Conservation (phyloP, 2,113 vertebrate genomes). For the Dermatemys mawii region DNA sequence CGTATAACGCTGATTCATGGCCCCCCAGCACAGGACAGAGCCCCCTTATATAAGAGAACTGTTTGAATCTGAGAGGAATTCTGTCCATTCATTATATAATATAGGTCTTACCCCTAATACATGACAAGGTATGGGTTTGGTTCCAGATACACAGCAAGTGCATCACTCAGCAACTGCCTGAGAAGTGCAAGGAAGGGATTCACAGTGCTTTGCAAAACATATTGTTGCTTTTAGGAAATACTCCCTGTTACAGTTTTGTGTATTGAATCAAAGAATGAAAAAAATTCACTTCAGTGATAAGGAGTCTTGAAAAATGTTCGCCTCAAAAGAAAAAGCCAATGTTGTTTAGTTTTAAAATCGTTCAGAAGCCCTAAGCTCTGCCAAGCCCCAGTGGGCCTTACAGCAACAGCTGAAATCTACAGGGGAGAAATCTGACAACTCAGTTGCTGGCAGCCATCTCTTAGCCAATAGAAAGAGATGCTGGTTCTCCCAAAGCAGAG, state of each 20-base stretch:
- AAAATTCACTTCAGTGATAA: neutral
- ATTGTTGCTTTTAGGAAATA: neutral
- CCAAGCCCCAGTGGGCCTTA: fast-evolving
- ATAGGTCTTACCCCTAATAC: fast-evolving
- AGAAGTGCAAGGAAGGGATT: neutral
- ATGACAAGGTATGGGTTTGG: neutral
- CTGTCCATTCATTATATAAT: neutral
- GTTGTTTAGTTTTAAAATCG: neutral
- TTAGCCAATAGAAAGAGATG: neutral
- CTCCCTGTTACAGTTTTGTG: neutral
- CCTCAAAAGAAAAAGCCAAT: neutral
- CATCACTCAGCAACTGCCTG: neutral
- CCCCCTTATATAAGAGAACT: neutral
- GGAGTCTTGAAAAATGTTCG: neutral
- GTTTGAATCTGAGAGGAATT: neutral
- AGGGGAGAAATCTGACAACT: neutral
- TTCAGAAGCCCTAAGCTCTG: neutral
- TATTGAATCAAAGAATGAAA: neutral
- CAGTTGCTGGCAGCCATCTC: neutral
- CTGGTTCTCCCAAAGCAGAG: too few species aligned
- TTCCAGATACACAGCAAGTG: neutral
- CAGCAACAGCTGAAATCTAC: neutral
- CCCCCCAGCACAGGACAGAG: neutral
- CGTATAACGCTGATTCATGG: neutral
- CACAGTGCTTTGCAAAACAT: neutral